Percentiles rank a stretch among this genome's conserved stretches.
Evolutionary conservation across 2,888 invertebrate species (phyloP).

Genomic region (Pseudococcus jackbeardsleyi): DNA sequence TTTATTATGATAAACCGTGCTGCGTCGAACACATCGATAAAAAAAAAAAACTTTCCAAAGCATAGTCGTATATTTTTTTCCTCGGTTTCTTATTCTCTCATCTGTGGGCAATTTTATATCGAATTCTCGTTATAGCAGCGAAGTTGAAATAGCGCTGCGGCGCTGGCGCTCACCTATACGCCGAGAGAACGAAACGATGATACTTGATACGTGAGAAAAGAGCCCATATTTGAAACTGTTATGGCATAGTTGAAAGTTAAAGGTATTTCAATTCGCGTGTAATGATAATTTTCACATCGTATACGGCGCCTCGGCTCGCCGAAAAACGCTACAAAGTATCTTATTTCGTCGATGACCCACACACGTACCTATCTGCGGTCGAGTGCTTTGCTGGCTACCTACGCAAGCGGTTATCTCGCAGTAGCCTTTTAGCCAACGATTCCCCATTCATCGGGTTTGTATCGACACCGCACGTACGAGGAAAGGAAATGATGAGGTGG

Average conservation of each 20-base stretch:
- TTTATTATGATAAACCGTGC: not conserved
- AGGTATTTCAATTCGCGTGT: slow-evolving; percentile 11
- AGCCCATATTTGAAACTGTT: slow-evolving; percentile 23
- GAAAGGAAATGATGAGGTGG: not conserved
- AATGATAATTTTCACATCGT: slow-evolving; percentile 34
- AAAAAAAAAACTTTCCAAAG: not conserved
- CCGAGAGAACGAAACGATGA: not conserved
- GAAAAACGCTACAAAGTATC: slow-evolving; percentile 24
- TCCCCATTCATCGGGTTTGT: not conserved
- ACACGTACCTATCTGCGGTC: not conserved
- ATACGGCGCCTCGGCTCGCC: not conserved
- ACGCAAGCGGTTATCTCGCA: not conserved
- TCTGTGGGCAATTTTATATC: slow-evolving; percentile 5
- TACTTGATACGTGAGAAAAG: slow-evolving; percentile 21
- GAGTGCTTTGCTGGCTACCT: not conserved
- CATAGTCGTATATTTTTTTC: not conserved
- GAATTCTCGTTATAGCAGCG: not conserved
- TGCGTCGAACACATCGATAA: not conserved
- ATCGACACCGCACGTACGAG: not conserved
- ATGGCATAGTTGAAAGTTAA: slow-evolving; percentile 14
- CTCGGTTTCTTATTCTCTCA: not conserved
- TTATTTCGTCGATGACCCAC: not conserved
- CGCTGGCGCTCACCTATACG: too few species aligned
- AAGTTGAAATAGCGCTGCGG: not conserved
- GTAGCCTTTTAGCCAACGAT: too few species aligned